Conservation (phyloP, 2,113 vertebrate species). For the Ploceus nigricollis region DNA sequence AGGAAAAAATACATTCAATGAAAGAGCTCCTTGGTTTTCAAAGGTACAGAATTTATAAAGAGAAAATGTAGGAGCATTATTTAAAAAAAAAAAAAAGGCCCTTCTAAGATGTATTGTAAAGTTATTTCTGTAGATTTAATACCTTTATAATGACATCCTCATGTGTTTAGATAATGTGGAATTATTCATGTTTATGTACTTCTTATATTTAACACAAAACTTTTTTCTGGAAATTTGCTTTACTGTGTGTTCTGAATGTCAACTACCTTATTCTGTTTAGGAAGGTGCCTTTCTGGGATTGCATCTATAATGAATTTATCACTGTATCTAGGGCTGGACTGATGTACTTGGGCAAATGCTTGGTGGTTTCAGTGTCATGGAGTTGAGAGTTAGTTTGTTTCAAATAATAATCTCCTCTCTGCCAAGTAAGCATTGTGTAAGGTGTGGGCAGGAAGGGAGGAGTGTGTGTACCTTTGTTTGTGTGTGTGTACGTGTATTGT, state of each 20-base stretch:
- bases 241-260: background rate
- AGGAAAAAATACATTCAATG: background rate
- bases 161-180: background rate
- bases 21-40: background rate
- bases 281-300: background rate
- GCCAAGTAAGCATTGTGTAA: background rate
- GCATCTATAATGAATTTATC: background rate
- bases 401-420: background rate
- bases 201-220: background rate
- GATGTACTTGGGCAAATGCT: background rate
- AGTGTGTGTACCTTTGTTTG: background rate
- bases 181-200: background rate
- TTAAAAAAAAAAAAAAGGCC: background rate
- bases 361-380: background rate
- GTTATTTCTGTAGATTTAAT: background rate
- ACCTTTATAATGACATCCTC: background rate
- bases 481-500: fast-evolving
- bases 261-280: background rate
- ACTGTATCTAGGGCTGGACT: background rate
- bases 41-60: background rate
- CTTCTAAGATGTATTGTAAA: background rate
- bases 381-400: background rate
- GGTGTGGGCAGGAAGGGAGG: background rate
- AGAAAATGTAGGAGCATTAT: background rate
- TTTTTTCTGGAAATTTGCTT: background rate